Conservation (phyloP, 1,140 invertebrate species). For the Pogonus chalceus region DNA sequence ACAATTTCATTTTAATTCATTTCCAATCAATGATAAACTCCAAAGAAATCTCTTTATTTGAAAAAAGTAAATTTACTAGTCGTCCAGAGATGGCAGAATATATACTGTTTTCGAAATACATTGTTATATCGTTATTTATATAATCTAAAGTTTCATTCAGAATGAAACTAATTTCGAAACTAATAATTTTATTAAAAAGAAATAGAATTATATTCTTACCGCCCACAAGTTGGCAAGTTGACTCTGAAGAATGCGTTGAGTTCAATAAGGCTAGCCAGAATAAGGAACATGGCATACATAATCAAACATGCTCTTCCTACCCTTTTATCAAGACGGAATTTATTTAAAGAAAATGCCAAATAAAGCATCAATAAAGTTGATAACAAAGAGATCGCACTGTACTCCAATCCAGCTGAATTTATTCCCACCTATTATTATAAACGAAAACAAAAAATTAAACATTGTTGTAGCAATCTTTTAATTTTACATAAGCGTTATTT, state of each 20-base stretch:
- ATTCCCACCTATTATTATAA: conserved; percentile 43
- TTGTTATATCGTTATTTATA: no score
- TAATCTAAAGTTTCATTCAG: no score
- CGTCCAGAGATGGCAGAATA: no score
- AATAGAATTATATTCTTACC: conserved; percentile 18
- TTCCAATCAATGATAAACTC: no score
- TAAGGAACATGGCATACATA: conserved; percentile 68
- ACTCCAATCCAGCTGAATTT: conserved; percentile 70
- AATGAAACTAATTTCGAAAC: no score
- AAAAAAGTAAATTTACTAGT: no score
- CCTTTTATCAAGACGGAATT: conserved; percentile 67
- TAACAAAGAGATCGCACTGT: conserved; percentile 69
- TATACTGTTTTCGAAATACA: no score
- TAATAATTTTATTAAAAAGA: no score
- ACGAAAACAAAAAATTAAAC: not conserved
- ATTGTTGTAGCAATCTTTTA: no score
- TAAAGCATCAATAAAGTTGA: conserved; percentile 71
- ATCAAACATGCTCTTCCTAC: conserved; percentile 64
- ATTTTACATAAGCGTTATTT: no score
- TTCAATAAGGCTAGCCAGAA: conserved; percentile 73
- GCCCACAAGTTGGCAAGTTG: conserved; percentile 65
- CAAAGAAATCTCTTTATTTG: no score
- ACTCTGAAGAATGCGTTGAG: conserved; percentile 79
- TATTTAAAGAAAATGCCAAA: conserved; percentile 61
- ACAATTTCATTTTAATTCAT: not conserved